Base-by-base conservation (phyloP, 2,797 vertebrate species). In the Sparus aurata region DNA sequence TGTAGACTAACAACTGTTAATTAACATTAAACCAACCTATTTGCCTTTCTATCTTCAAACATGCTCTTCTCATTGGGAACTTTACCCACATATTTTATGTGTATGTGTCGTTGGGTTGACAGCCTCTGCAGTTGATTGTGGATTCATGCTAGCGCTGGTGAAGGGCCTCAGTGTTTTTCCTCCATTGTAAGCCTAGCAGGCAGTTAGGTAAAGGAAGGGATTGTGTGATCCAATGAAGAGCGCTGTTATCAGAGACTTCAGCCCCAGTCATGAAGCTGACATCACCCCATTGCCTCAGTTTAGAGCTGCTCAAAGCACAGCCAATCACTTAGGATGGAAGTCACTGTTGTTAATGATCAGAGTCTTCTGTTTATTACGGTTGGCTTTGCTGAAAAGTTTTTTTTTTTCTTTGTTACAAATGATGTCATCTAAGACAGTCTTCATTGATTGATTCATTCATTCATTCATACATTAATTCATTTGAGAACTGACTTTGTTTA, bases 261-360 rank as follows among this genome's bases (percentile, higher is more conserved):
- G 77, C 55, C 73, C 53, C 43, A 16, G 69, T 90, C 87, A 75
- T 87, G 86, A 74, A 82, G 86, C 80, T 94, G 93, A 94, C 90
- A 87, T 94, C 93, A 94, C 65, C 66, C 69, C 76, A 90, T 94
- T 91, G 90, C 85, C 85, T 93, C 93, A 90, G 78, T 87, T 62
- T 27, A 62, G 72, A 83, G 73, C 73, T 60, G 82, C 23, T 45
- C 58, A 75, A 85, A 68, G 73, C 67, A 65, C 85, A 68, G 25
- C 58, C 67, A 84, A 69, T 84, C 85, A 80, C 16, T 16, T 61
- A 30, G 75, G 80, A 70, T 12, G 15, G 45, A 27, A 49, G 55
- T 75, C 34, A 34, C 34, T 34, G 34, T 34, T 34, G 34, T 34
- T 34, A 80, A 20, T 50, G 34, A 50, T 57, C 54, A 53, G 23